Conservation (phyloP, 2,113 vertebrate genomes). For the Halcyon malimbica region DNA sequence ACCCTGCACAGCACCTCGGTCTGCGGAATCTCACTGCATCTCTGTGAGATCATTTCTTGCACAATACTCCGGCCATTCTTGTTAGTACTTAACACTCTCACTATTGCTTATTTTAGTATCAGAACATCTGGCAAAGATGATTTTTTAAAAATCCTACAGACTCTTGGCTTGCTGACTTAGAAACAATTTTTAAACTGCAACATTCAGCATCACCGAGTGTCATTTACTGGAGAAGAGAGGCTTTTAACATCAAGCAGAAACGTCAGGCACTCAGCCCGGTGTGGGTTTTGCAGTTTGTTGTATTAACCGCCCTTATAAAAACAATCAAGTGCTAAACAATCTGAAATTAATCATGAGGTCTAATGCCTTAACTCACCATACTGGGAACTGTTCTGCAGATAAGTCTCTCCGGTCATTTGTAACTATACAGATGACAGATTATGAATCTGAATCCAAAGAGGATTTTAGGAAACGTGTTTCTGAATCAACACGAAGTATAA, state of each 20-base stretch:
- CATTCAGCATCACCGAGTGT: conserved; percentile 41
- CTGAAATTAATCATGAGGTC: conserved; percentile 31
- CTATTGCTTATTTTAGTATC: conserved; percentile 46
- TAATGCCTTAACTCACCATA: conserved; percentile 16
- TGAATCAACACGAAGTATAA: background rate
- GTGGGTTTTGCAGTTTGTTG: conserved; percentile 40
- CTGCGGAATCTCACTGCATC: background rate
- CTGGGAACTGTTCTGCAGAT: conserved; percentile 36
- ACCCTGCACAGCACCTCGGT: background rate
- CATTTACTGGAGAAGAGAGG: background rate
- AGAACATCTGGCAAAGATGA: conserved; percentile 56
- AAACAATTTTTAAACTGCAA: conserved; percentile 28
- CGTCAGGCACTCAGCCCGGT: background rate
- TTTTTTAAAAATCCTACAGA: background rate
- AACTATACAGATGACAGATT: conserved; percentile 22
- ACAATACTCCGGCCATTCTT: background rate
- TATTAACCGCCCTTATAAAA: conserved; percentile 51
- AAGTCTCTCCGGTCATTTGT: background rate
- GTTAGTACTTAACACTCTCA: conserved; percentile 23
- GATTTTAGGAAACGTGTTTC: conserved; percentile 24
- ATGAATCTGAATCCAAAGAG: conserved; percentile 19
- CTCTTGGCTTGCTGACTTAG: conserved; percentile 26
- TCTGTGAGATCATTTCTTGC: background rate
- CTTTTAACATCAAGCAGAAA: conserved; percentile 37
- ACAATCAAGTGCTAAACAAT: conserved; percentile 47